Conservation (phyloP, 1,140 invertebrate genomes). For the Papilio machaon region DNA sequence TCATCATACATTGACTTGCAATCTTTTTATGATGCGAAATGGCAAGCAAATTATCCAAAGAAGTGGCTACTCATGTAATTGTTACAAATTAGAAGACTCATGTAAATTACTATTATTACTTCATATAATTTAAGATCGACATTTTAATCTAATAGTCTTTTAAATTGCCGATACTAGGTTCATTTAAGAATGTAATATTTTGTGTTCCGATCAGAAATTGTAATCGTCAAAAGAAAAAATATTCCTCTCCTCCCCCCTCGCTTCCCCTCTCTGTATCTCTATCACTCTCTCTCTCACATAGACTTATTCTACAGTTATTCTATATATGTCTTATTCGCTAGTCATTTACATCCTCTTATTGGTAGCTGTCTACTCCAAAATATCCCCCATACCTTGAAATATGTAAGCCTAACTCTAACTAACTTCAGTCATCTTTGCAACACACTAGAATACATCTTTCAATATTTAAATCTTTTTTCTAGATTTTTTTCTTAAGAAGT, state of each 20-base stretch:
- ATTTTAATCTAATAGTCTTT: not conserved
- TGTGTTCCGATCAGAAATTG: not conserved
- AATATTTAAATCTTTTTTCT: too few relatives aligned
- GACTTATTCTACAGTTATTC: not conserved
- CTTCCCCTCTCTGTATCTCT: not conserved
- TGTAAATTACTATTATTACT: slow-evolving; percentile 12
- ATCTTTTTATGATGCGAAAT: not conserved
- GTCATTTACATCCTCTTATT: too few relatives aligned
- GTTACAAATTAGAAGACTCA: slow-evolving; percentile 1
- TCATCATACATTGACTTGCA: not conserved
- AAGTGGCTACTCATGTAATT: slow-evolving; percentile 19
- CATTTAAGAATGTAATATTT: not conserved
- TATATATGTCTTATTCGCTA: not conserved
- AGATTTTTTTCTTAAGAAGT: not conserved
- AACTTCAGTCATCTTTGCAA: too few relatives aligned
- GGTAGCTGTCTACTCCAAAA: too few relatives aligned
- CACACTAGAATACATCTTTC: too few relatives aligned
- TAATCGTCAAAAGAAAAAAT: too few relatives aligned
- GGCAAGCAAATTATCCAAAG: slow-evolving; percentile 1
- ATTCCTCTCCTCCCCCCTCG: too few relatives aligned
- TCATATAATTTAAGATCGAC: not conserved
- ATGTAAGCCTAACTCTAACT: too few relatives aligned
- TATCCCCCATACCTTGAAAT: too few relatives aligned
- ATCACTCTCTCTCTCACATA: not conserved
- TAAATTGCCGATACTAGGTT: not conserved